Base-by-base conservation (phyloP, 30 jellyfish, hydroid and myxozoan genomes). In the Hydractinia echinata region DNA sequence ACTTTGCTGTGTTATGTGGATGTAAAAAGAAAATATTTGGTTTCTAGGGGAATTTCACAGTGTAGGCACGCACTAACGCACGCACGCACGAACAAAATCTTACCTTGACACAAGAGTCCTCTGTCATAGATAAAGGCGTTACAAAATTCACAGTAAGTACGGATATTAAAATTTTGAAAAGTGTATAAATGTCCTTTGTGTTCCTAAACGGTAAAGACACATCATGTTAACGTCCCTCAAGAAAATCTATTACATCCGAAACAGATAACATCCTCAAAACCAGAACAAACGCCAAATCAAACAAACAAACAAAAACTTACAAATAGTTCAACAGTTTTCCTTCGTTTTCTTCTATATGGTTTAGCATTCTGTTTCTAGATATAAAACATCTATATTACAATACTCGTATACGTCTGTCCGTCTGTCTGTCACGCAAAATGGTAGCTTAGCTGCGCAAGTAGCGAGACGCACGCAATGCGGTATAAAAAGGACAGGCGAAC, bases 141-240 rank as follows among this genome's bases (percentile, higher is more conserved):
- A 82, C 97, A 90, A 81, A 51, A 85, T 81, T 90, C 97, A 54
- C 97, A 90, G 69, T 79, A 90, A 11, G 97, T 90, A 4, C 89
- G 96, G 30, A 90, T 90, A 66, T 93, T 85, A 83, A 90, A 90
- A 81, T 72, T 83, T 56, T 85, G 76, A 84, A 86, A 51, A n/a
- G 85, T 69, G 66, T 85, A 90, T 20, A 79, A 78, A 66, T 90
- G 97, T 0, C 97, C 97, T 49, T 81, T 85, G 67, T 53, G 83
- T n/a, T 83, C 88, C 97, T 90, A 61, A 50, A 84, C 52, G 10
- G 10, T 18, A 78, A 78, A 15, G 50, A 67, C 50, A 13, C 51
- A 52, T 20, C n/a, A n/a, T 20, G 61, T 60, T 16, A 60, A 13
- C 70, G 70, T 16, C 19, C 1, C 19, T 60, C 19, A 15, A 13